These are phyloP conservation scores for Python bivittatus DNA, from an alignment of 2,113 vertebrate genomes.

Conservation along the genomic window DNA sequence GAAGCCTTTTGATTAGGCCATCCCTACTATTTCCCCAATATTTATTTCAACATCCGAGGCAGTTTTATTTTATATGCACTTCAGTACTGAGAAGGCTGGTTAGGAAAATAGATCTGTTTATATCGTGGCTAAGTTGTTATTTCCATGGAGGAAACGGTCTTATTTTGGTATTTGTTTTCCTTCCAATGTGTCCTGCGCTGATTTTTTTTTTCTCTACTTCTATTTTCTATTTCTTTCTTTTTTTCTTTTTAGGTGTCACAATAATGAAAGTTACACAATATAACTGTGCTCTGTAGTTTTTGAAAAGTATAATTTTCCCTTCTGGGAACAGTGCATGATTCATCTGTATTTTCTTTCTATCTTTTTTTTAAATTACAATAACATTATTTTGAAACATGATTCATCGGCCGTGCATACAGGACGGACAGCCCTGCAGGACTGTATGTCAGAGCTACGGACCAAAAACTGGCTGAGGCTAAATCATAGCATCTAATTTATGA, in stretches of 20 bases:
- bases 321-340: neutral
- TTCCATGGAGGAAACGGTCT: neutral
- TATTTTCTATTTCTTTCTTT: neutral
- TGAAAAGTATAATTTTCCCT: neutral
- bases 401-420: neutral
- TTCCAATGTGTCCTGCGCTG: neutral
- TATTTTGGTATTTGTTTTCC: neutral
- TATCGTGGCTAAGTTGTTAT: constrained; percentile 24
- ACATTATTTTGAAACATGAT: neutral
- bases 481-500: neutral
- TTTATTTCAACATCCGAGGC: neutral
- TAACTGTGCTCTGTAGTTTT: neutral
- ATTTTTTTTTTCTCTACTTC: neutral
- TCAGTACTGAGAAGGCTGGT: neutral
- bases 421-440: neutral
- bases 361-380: neutral
- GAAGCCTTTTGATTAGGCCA: neutral
- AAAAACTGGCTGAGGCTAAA: neutral
- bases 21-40: neutral
- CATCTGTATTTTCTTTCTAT: neutral
- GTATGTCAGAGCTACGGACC: neutral
- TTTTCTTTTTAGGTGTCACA: neutral
- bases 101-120: constrained; percentile 10
- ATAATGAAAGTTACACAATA: neutral
- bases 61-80: constrained; percentile 26